phyloP scores from a whole-genome alignment of 2,888 invertebrate species.

The Ctena decussata region DNA sequence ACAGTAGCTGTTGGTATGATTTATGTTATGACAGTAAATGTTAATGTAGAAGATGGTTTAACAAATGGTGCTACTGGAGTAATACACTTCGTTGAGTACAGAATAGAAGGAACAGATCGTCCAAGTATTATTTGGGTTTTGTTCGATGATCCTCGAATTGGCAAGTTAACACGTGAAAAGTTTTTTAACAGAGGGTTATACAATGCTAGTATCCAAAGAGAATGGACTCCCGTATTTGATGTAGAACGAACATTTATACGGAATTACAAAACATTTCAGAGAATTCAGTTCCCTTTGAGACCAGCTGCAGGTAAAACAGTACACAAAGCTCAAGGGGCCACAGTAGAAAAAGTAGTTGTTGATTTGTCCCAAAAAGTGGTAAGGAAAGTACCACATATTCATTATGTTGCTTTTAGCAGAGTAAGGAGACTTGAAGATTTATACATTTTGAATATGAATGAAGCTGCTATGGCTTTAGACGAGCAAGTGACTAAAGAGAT shows the following conservation, averaged over 20 bases:
- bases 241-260: slow-evolving; percentile 35
- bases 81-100: not conserved
- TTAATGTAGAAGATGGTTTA: not conserved
- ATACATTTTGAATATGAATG: not conserved
- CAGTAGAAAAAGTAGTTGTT: slow-evolving; percentile 26
- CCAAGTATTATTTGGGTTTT: slow-evolving; percentile 35
- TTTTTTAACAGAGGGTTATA: slow-evolving; percentile 44
- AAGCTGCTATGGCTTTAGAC: not conserved
- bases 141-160: slow-evolving; percentile 11
- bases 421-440: not conserved
- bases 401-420: not conserved
- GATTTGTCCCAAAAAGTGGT: not conserved
- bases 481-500: not conserved
- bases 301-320: not conserved
- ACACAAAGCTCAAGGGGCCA: slow-evolving; percentile 26
- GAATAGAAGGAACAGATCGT: not conserved
- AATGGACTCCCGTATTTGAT: slow-evolving; percentile 37
- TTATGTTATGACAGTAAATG: not conserved
- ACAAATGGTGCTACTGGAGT: not conserved
- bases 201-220: slow-evolving; percentile 21
- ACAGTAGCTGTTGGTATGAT: not conserved
- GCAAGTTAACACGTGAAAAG: slow-evolving; percentile 21
- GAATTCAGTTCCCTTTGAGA: not conserved
- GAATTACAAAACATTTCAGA: slow-evolving; percentile 26
- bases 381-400: not conserved